phyloP scores from a whole-genome alignment of 2,113 vertebrate genomes.

The Paratilapia polleni region DNA sequence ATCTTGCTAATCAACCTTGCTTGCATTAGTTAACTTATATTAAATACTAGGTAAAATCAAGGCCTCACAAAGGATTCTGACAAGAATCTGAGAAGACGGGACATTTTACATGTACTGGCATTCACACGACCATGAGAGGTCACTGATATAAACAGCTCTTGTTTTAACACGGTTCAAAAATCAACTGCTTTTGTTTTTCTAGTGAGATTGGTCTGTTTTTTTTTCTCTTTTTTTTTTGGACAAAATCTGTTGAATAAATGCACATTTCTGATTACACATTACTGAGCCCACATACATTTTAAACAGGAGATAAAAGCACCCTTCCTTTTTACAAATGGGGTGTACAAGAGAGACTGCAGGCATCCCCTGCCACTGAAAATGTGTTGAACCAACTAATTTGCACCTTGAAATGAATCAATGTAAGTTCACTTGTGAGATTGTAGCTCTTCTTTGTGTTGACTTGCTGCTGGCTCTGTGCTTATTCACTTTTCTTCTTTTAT shows the following conservation, averaged over 20 bases:
- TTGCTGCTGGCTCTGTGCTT: constrained; percentile 47
- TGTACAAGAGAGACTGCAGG: not conserved
- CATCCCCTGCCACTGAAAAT: not conserved
- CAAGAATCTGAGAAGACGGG: no score
- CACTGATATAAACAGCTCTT: not conserved
- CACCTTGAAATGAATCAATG: constrained; percentile 41
- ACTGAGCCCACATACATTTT: not conserved
- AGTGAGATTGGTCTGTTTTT: not conserved
- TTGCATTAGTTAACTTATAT: not conserved
- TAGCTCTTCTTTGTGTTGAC: constrained; percentile 49
- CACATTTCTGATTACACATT: not conserved
- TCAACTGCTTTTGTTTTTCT: not conserved
- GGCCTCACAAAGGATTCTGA: no score
- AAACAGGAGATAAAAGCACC: not conserved
- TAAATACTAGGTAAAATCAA: no score
- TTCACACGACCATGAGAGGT: not conserved
- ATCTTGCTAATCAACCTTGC: not conserved
- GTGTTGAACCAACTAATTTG: constrained; percentile 37
- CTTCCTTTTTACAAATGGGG: not conserved
- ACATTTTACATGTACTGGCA: not conserved
- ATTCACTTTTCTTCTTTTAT: constrained; percentile 44
- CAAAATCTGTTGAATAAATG: not conserved
- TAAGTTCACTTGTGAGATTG: constrained; percentile 41
- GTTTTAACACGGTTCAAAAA: not conserved
- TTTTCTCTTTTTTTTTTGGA: not conserved